Base-by-base conservation (phyloP, 1,140 invertebrate genomes). In the Caerostris darwini region DNA sequence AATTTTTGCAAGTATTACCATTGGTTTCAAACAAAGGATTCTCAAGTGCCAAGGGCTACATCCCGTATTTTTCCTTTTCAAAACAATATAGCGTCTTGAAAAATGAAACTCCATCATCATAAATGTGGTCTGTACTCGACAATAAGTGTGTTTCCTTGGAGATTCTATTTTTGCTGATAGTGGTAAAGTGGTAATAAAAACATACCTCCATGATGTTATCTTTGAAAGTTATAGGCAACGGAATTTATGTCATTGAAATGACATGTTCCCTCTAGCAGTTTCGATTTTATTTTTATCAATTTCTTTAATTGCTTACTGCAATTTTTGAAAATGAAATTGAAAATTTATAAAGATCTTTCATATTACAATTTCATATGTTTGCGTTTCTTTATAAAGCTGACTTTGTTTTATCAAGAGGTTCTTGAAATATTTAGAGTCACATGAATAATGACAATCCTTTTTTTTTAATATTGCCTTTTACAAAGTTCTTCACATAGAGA, bases 111-210 rank as follows among this genome's bases (percentile, higher is more conserved):
- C 69, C 34, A 77, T 77, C 69, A 77, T 77, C 34, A 77, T 77
- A 77, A 77, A 77, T 77, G 50, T 77, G 71, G 50, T 77, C 34
- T 77, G 71, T 19, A 50, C 34, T 77, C 7, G 71, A 34, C 71
- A 77, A 50, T 77, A 77, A 77, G 71, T 77, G 71, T 53, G 12
- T 77, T 53, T 77, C 71, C 50, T 77, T 53, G 71, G 34, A 53
- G 71, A 12, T 12, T 77, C 71, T 8, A 50, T 3, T 77, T 77
- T 53, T 7, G 12, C 50, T 12, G 71, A 77, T 77, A 77, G 6
- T 34, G 19, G 34, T 34, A 34, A 34, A 77, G 6, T 34, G 19
- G 19, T 50, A 77, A 50, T 12, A 77, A 77, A 77, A 77, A 7
- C 10, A 12, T 77, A 4, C 34, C 7, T 50, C 14, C 53, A 8